Evolutionary conservation across 30 jellyfish, hydroid and myxozoan species (phyloP), one percentile per base, ranked within the genome.

Genomic region (Nemopilema nomurai): DNA sequence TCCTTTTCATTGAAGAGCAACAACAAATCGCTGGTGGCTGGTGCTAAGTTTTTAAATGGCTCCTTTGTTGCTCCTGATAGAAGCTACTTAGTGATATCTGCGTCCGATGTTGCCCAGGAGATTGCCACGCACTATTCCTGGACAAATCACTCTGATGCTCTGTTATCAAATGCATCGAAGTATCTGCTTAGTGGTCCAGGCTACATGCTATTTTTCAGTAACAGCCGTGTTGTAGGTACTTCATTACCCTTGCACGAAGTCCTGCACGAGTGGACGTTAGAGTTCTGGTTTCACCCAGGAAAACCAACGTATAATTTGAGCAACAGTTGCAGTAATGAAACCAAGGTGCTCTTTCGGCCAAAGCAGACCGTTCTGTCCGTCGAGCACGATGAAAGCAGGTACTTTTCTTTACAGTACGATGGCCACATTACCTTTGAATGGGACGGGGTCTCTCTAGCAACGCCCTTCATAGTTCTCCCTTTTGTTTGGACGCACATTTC

Each of bases 181-280:
- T 69, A 20, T 49, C 24, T 66, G 28, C 85, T 24, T 21, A 28
- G 31, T 17, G 95, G 95, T n/a, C 95, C 95, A 1, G 95, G 95
- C 16, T 86, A 30, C 57, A 86, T 86, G 95, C 32, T 86, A 51
- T 67, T 29, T 23, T 86, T 86, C 49, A 18, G 51, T n/a, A 85
- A 78, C 85, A 86, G 25, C 52, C 69, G 95, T 18, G 67, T 86
- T 6, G 80, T 16, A 16, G 80, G 70, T n/a, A 69, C 31, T 0
- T 33, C 22, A 8, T 62, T 86, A 30, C 81, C 86, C 8, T 49
- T 77, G 18, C 24, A 69, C 0, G 84, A 53, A 23, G 26, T 17
- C 6, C 80, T 86, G 0, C 26, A 64, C 9, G 95, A 86, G 51
- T 86, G 95, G 95, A 74, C 95, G 4, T 27, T 86, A 0, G 89